Evolutionary conservation across 2,113 vertebrate genomes (phyloP), one percentile per base, ranked within the genome.

Genomic region (Rhinopomastus cyanomelas): DNA sequence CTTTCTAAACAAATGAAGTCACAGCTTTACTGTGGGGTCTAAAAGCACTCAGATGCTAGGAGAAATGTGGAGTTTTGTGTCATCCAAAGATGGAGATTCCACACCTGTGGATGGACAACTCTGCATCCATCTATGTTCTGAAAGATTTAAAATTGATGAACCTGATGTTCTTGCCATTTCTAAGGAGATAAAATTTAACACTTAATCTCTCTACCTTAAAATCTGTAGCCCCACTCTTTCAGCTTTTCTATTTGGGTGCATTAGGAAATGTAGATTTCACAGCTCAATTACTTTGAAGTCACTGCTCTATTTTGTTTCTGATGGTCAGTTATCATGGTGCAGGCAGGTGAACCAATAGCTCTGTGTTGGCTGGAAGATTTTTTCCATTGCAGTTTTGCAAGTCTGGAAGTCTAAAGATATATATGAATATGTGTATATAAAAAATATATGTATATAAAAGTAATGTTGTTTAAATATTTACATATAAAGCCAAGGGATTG

Each of bases 381-480:
- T 87, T 92, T 62, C 81, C 3, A 6, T 82, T 84, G 88, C 87
- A 23, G 11, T 95, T 95, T 94, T 93, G 82, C 66, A 89, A 90
- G 85, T 82, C 92, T 95, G 87, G 72, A 94, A 92, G 26, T 84
- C 75, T 88, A 26, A 93, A 96, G 88, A 68, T 49, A 37, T 96
- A 80, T 65, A 96, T 84, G 34, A 88, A 74, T 94, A 92, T 95
- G 92, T 91, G 90, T 96, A 93, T 91, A n/a, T n/a, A n/a, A n/a
- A 93, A 94, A 95, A 90, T 85, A 85, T 61, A 96, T 94, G 46
- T 96, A 93, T 96, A 93, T 96, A 92, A 95, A 96, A 96, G 93
- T 93, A 94, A 95, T 98, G 96, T 98, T 98, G 97, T 97, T 94
- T 93, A 97, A 98, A 98, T 98, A 98, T 98, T 98, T 97, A 97